These are phyloP conservation scores for Eurytoma adleriae DNA, from an alignment of 2,888 invertebrate species.

Conservation along the genomic window DNA sequence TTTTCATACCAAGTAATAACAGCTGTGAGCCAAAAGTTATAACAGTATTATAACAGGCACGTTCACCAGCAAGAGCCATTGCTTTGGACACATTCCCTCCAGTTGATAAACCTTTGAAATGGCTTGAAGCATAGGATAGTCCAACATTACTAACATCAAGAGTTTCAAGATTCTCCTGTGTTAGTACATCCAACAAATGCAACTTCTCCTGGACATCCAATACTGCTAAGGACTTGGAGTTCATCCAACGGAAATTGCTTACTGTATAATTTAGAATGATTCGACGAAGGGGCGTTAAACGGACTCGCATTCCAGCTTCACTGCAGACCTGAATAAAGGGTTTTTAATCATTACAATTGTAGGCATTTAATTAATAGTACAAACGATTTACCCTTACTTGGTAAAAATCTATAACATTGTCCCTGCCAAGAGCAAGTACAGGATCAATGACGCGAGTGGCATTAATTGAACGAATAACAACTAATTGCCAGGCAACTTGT, in stretches of 20 bases:
- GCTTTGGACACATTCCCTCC: constrained; percentile 93
- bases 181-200: constrained; percentile 92
- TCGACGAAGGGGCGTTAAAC: constrained; percentile 83
- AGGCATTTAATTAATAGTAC: background rate
- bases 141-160: constrained; percentile 89
- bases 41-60: constrained; percentile 86
- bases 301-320: constrained; percentile 78
- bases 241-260: constrained; percentile 88
- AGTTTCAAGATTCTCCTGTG: constrained; percentile 90
- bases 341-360: background rate
- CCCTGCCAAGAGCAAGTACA: constrained; percentile 92
- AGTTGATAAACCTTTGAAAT: constrained; percentile 94
- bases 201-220: constrained; percentile 91
- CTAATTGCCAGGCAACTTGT: constrained; percentile 94
- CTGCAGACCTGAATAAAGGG: constrained; percentile 75
- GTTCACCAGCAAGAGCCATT: constrained; percentile 85
- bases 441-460: constrained; percentile 86
- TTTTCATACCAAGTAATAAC: constrained; percentile 82
- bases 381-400: constrained; percentile 78
- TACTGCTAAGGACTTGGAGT: constrained; percentile 88
- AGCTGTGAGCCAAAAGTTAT: constrained; percentile 83
- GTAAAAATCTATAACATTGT: constrained; percentile 90
- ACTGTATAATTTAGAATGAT: constrained; percentile 85
- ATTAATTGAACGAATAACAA: constrained; percentile 86
- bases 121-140: constrained; percentile 91